Evolutionary conservation across 2,888 invertebrate genomes (phyloP).

Genomic region (Cosmorhoe ocellata): DNA sequence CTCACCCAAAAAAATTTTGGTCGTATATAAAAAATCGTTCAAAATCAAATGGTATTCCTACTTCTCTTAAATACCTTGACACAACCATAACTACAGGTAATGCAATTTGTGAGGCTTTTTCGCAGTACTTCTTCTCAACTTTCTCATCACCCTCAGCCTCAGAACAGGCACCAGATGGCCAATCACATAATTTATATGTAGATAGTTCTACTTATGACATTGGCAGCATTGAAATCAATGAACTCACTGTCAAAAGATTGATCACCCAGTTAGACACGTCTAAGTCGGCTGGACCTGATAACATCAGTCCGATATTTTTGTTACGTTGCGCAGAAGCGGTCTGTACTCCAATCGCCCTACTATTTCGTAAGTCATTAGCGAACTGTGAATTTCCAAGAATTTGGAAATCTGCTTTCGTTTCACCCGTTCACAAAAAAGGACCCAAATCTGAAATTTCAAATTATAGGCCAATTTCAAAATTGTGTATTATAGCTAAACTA

Average conservation of each 20-base stretch:
- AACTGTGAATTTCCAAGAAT: neutral
- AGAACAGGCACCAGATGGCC: neutral
- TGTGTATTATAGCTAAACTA: slow-evolving; percentile 11
- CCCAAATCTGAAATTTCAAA: slow-evolving; percentile 6
- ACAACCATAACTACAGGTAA: neutral
- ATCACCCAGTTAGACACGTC: too few species aligned
- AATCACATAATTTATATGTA: too few species aligned
- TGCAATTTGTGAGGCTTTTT: neutral
- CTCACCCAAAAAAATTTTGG: neutral
- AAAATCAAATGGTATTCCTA: neutral
- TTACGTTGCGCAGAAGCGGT: neutral
- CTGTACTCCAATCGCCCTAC: neutral
- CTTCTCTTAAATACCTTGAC: neutral
- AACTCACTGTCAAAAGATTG: too few species aligned
- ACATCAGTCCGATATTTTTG: too few species aligned
- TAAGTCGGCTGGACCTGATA: too few species aligned
- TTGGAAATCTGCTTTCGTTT: slow-evolving; percentile 14
- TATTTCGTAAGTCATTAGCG: neutral
- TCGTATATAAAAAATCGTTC: neutral
- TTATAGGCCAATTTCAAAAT: slow-evolving; percentile 20
- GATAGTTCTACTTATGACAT: neutral
- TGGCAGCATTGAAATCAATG: too few species aligned
- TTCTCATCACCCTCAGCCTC: neutral
- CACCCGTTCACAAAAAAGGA: slow-evolving; percentile 15
- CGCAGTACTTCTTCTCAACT: neutral